A percentile compares a stretch with the other conserved stretches of the same genome.
Conservation (phyloP, 1,140 invertebrate species). For the Sogatella furcifera region DNA sequence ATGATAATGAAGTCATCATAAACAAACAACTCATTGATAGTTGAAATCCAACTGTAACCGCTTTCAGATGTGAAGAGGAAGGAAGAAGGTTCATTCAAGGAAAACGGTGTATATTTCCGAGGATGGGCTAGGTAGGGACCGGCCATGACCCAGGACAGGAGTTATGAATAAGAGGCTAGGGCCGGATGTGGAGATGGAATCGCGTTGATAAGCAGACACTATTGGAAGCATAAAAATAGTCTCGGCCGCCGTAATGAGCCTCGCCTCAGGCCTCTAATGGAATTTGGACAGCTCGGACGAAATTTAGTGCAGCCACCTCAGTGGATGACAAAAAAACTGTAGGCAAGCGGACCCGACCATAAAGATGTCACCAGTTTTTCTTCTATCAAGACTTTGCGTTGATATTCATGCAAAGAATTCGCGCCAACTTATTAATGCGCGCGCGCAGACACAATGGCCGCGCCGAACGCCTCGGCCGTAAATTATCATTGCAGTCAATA, state of each 20-base stretch:
- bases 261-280: background rate
- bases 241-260: background rate
- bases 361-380: constrained; percentile 2
- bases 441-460: background rate
- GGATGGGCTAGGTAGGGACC: too few species aligned
- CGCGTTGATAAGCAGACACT: background rate
- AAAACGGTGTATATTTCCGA: too few species aligned
- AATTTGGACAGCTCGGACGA: constrained; percentile 5
- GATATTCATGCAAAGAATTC: too few species aligned
- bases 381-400: background rate
- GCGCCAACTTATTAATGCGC: too few species aligned
- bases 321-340: background rate
- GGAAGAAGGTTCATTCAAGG: too few species aligned
- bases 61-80: too few species aligned
- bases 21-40: too few species aligned
- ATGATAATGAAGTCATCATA: too few species aligned
- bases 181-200: background rate
- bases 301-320: constrained; percentile 6
- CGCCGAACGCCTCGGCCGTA: background rate
- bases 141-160: background rate
- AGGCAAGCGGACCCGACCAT: background rate
- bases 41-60: too few species aligned
- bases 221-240: background rate
- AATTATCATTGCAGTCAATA: constrained; percentile 6
- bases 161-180: background rate